These are phyloP conservation scores for Haliclona indistincta DNA, from an alignment of 37 sponge, comb jelly and placozoan genomes.

Conservation along the genomic window DNA sequence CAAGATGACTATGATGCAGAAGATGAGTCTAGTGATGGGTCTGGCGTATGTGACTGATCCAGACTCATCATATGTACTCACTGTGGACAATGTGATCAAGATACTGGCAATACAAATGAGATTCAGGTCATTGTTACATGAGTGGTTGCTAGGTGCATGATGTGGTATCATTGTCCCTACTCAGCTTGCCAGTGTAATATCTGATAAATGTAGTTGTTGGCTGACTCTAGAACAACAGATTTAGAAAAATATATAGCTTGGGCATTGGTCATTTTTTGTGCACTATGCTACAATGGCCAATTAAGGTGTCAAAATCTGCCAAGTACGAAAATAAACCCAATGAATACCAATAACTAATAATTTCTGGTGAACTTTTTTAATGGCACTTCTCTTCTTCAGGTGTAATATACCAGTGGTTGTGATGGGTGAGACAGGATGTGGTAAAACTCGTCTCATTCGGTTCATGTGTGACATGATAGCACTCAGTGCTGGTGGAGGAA, in stretches of 20 bases:
- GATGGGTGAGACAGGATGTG: constrained; percentile 98
- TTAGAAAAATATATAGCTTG: too few species aligned
- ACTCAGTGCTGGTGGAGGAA: not conserved
- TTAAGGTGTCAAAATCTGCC: not conserved
- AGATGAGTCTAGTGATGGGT: constrained; percentile 61
- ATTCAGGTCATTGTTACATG: constrained; percentile 80
- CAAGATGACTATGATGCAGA: constrained; percentile 42
- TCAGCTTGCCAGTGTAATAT: too few species aligned
- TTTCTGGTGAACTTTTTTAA: not conserved
- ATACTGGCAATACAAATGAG: constrained; percentile 94
- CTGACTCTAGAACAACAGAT: too few species aligned
- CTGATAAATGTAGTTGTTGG: too few species aligned
- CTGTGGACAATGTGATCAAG: constrained; percentile 84
- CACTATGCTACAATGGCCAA: too few species aligned
- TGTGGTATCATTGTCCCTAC: too few species aligned
- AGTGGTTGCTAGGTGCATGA: too few species aligned
- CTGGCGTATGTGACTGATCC: constrained; percentile 56
- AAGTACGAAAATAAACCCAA: not conserved
- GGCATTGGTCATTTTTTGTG: too few species aligned
- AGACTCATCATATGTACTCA: constrained; percentile 80
- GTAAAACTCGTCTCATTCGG: constrained; percentile 84
- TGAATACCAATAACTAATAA: not conserved
- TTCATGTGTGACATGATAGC: constrained; percentile 79
- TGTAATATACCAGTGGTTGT: constrained; percentile 89
- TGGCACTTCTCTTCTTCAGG: constrained; percentile 1